Evolutionary conservation across 2,888 invertebrate species (phyloP).

Genomic region (Pollenia labialis): DNA sequence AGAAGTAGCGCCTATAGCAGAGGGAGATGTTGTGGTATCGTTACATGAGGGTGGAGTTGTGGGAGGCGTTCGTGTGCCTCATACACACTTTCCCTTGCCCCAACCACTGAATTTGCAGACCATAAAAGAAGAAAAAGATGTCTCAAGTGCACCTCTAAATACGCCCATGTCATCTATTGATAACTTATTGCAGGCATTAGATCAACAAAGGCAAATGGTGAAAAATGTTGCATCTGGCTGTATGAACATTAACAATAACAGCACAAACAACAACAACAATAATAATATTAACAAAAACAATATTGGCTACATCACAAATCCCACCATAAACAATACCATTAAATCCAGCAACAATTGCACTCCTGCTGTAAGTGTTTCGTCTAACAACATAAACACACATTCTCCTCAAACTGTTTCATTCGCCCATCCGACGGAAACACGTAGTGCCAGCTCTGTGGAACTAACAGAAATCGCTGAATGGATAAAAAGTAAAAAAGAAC

Average conservation of each 20-base stretch:
- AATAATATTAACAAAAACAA: slow-evolving; percentile 28
- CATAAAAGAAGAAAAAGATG: slow-evolving; percentile 68
- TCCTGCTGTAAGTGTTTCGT: slow-evolving; percentile 10
- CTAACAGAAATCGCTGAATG: slow-evolving; percentile 80
- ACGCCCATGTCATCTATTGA: slow-evolving; percentile 59
- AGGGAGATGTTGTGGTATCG: slow-evolving; percentile 77
- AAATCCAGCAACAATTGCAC: slow-evolving; percentile 36
- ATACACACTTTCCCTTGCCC: slow-evolving; percentile 65
- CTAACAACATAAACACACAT: slow-evolving; percentile 37
- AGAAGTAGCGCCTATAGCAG: slow-evolving; percentile 74
- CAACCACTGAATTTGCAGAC: slow-evolving; percentile 66
- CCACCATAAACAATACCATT: slow-evolving; percentile 46
- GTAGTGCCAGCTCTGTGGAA: slow-evolving; percentile 76
- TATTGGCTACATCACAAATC: slow-evolving; percentile 36
- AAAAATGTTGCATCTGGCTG: slow-evolving; percentile 18
- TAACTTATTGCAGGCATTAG: slow-evolving; percentile 65
- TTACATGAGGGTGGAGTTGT: slow-evolving; percentile 72
- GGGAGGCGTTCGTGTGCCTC: slow-evolving; percentile 38
- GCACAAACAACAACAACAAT: slow-evolving; percentile 28
- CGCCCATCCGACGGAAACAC: slow-evolving; percentile 60
- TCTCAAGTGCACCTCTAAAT: slow-evolving; percentile 50
- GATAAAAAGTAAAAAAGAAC: slow-evolving; percentile 78
- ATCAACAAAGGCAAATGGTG: slow-evolving; percentile 61
- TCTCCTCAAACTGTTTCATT: slow-evolving; percentile 30
- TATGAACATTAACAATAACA: slow-evolving; percentile 49